phyloP scores from a whole-genome alignment of 2,113 vertebrate species.

The Origma solitaria region DNA sequence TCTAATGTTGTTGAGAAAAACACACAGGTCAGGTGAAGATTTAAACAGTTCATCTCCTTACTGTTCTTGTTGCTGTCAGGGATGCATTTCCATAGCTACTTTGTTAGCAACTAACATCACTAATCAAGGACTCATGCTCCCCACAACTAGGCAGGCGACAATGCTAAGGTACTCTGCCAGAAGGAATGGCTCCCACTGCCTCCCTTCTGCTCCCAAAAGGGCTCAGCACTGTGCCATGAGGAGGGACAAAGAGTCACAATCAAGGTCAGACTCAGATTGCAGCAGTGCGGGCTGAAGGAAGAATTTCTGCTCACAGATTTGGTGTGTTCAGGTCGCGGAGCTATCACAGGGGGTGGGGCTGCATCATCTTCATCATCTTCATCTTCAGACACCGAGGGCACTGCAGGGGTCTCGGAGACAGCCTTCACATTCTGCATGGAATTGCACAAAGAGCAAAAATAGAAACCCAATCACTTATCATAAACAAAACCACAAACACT shows the following conservation, averaged over 20 bases:
- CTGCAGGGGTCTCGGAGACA: constrained; percentile 86
- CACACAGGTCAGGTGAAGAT: neutral
- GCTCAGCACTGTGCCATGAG: neutral
- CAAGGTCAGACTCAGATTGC: rapidly evolving
- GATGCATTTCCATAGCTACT: neutral
- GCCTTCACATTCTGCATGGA: constrained; percentile 81
- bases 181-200: neutral
- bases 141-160: neutral
- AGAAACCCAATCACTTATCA: neutral
- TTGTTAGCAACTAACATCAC: neutral
- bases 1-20: constrained; percentile 69
- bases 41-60: neutral
- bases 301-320: constrained; percentile 85
- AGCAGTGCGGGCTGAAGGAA: neutral
- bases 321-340: constrained; percentile 93
- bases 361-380: constrained; percentile 90
- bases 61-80: neutral
- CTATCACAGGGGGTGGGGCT: constrained; percentile 86
- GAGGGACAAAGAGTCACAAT: neutral
- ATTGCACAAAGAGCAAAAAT: neutral
- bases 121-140: neutral
- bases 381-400: constrained; percentile 88
- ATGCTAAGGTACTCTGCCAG: neutral
- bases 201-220: neutral
- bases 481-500: neutral